Percentiles rank a stretch among this genome's conserved stretches.
These are phyloP conservation scores for Characodon lateralis DNA, from an alignment of 2,797 vertebrate species.

Conservation along the genomic window DNA sequence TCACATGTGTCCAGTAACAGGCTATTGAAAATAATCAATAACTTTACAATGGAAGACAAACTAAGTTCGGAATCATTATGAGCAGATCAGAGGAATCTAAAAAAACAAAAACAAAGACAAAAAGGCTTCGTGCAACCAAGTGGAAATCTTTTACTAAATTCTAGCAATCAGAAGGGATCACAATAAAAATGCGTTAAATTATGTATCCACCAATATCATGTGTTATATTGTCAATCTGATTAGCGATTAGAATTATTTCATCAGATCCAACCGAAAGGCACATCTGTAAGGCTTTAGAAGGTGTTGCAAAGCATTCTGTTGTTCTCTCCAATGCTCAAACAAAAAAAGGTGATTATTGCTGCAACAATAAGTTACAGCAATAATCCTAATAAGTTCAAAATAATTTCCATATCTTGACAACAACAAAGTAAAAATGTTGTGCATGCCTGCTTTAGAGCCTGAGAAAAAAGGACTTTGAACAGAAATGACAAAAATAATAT, in stretches of 20 bases:
- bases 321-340: conserved; percentile 81
- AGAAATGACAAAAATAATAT: conserved; percentile 21
- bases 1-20: conserved; percentile 33
- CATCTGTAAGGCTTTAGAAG: conserved; percentile 93
- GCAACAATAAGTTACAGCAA: conserved; percentile 82
- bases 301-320: conserved; percentile 85
- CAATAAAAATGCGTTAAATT: conserved; percentile 70
- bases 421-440: conserved; percentile 36
- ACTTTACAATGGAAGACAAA: conserved; percentile 87
- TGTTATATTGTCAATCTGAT: conserved; percentile 61
- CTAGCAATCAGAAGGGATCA: conserved; percentile 75
- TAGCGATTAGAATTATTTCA: conserved; percentile 85
- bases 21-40: conserved; percentile 45
- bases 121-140: conserved; percentile 74
- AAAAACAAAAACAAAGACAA: conserved; percentile 15
- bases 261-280: conserved; percentile 90
- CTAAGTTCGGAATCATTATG: conserved; percentile 65
- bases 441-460: conserved; percentile 51
- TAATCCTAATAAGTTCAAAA: conserved; percentile 54
- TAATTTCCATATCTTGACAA: conserved; percentile 38
- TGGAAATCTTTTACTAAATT: conserved; percentile 79
- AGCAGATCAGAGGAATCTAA: conserved; percentile 41
- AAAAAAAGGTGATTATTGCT: conserved; percentile 92
- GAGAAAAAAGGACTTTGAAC: conserved; percentile 52
- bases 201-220: conserved; percentile 55